Evolutionary conservation across 1,140 invertebrate genomes (phyloP), one percentile per base, ranked within the genome.

Genomic region (Musca domestica): DNA sequence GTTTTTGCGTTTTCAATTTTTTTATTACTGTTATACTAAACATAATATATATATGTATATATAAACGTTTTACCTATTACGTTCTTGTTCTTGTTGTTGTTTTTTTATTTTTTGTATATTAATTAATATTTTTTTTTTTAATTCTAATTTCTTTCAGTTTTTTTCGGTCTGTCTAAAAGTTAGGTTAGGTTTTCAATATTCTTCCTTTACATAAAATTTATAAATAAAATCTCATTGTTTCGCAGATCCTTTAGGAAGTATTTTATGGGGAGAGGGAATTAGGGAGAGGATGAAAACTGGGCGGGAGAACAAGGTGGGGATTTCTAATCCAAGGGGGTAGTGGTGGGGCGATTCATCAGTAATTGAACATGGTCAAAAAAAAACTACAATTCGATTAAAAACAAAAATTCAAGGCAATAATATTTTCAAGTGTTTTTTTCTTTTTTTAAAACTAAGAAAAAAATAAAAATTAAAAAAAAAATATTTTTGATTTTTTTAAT

Each of bases 121-220:
- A 67, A 72, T 12, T 69, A 72, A 23, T 70, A 70, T 69, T 68
- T 70, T 67, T 47, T 51, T n/a, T n/a, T n/a, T 41, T 41, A 41
- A 10, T 41, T 41, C 10, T 41, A 41, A 9, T 41, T 9, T 41
- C 10, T 61, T 19, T 9, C 20, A 41, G 9, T 41, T 34, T 34
- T n/a, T n/a, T n/a, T n/a, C n/a, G n/a, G n/a, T n/a, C n/a, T n/a
- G 76, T 75, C 74, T 78, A 78, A 64, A 64, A 64, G 34, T 17
- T 64, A 64, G 19, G 14, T 27, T 58, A 20, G 17, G 17, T 51
- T 9, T n/a, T n/a, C n/a, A n/a, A n/a, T n/a, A n/a, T n/a, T n/a
- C n/a, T n/a, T n/a, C 48, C 19, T 51, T 22, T 4, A 51, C 49
- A 51, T n/a, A n/a, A n/a, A 63, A 34, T 41, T 63, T 23, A 63